Percentiles rank a stretch among this genome's conserved stretches.
Conservation (phyloP, 2,113 vertebrate genomes). For the Daphoenositta chrysoptera region DNA sequence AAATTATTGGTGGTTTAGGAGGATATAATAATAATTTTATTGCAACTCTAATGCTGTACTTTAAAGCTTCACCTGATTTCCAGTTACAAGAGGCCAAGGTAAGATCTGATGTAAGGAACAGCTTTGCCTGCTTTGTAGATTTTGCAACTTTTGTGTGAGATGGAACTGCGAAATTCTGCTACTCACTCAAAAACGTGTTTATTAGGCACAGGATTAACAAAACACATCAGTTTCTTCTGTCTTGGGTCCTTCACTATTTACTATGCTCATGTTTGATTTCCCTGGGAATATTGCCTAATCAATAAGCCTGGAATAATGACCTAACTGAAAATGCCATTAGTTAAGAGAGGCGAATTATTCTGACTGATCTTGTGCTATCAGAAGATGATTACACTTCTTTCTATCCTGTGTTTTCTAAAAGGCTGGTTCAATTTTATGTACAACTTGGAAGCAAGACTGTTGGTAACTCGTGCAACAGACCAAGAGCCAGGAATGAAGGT, state of each 20-base stretch:
- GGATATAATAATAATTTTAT: not conserved
- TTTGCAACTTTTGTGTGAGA: not conserved
- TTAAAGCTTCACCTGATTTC: not conserved
- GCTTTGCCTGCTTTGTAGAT: not conserved
- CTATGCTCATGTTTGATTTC: not conserved
- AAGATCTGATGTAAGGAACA: not conserved
- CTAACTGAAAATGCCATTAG: not conserved
- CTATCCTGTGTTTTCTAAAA: conserved; percentile 34
- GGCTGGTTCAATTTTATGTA: conserved; percentile 94
- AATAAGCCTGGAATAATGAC: not conserved
- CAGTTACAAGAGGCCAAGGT: not conserved
- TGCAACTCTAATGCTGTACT: not conserved
- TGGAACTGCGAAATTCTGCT: not conserved
- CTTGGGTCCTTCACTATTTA: not conserved
- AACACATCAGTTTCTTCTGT: not conserved
- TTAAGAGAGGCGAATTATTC: not conserved
- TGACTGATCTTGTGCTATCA: not conserved
- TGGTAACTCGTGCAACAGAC: conserved; percentile 88
- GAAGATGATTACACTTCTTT: not conserved
- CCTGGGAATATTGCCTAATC: not conserved
- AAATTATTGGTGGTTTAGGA: not conserved
- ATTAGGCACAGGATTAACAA: not conserved
- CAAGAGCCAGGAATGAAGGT: conserved; percentile 96
- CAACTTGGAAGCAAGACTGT: conserved; percentile 91
- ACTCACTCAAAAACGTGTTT: not conserved